Conservation (phyloP, 1,140 invertebrate genomes). For the Heliconius nattereri region DNA sequence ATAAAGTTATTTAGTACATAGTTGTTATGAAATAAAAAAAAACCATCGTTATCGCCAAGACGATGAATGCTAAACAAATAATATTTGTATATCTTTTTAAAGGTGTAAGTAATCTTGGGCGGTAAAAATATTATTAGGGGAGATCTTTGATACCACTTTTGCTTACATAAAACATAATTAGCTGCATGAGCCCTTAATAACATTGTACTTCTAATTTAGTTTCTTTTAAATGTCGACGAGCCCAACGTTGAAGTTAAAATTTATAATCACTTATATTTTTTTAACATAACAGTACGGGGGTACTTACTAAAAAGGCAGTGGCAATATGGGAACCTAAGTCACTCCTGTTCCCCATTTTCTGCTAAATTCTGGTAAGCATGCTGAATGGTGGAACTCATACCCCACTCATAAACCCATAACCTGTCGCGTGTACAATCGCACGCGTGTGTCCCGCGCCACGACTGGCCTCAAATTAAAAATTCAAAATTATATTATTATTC, state of each 20-base stretch:
- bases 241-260: background rate
- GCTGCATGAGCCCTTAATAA: no score
- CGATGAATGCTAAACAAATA: background rate
- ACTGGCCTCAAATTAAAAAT: no score
- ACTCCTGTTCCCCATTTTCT: no score
- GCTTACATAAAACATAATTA: slow-evolving; percentile 2
- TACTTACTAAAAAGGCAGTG: no score
- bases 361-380: no score
- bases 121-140: background rate
- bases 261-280: background rate
- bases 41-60: background rate
- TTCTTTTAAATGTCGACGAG: background rate
- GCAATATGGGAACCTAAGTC: no score
- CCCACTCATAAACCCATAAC: no score
- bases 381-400: no score
- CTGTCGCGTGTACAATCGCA: no score
- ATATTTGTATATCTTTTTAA: background rate
- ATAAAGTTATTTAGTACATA: no score
- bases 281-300: no score
- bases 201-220: background rate
- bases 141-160: background rate
- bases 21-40: background rate
- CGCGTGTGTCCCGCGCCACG: no score
- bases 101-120: background rate
- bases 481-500: background rate